Conservation (phyloP, 2,888 invertebrate genomes). For the Pheosia gnoma region DNA sequence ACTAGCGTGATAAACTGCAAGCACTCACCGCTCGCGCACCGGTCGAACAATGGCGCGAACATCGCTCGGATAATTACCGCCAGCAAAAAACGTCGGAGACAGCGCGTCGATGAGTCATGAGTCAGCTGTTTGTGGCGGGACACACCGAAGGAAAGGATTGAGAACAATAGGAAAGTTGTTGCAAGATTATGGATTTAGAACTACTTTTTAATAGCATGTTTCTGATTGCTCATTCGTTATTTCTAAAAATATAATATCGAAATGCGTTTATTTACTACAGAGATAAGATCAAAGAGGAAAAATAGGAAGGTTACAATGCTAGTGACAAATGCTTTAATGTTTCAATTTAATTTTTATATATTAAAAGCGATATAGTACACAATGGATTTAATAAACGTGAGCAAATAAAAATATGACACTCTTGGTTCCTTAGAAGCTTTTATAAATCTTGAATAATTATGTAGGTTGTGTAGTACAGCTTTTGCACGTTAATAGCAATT, state of each 20-base stretch:
- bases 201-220: not conserved
- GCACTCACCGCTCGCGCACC: conserved; percentile 5
- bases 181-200: not conserved
- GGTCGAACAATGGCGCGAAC: conserved; percentile 34
- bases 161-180: not conserved
- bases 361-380: no score
- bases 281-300: no score
- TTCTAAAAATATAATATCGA: no score
- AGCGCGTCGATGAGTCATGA: conserved; percentile 37
- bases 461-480: not conserved
- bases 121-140: conserved; percentile 33
- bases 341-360: no score
- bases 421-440: no score
- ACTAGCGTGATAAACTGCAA: not conserved
- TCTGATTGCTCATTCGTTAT: no score
- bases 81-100: conserved; percentile 31
- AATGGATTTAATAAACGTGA: no score
- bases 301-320: no score
- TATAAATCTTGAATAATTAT: no score
- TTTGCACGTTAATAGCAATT: not conserved
- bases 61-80: conserved; percentile 41
- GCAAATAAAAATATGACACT: no score
- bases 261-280: no score
- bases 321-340: no score
- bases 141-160: conserved; percentile 3